phyloP scores from a whole-genome alignment of 1,140 invertebrate genomes.

The Chymomyza costata region DNA sequence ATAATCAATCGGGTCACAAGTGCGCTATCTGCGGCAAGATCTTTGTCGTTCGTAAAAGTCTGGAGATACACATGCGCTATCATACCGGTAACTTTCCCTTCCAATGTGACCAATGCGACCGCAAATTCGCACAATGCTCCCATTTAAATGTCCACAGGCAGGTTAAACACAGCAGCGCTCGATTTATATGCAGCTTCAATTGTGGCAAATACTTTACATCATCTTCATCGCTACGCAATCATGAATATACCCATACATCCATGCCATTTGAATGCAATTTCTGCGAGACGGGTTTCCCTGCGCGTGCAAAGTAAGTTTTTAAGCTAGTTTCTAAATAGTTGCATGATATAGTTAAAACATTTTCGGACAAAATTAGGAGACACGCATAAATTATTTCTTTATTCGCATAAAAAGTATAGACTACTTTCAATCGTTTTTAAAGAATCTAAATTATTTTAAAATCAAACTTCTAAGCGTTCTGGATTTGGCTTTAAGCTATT shows the following conservation, averaged over 20 bases:
- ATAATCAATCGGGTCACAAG: constrained; percentile 14
- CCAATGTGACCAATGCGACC: constrained; percentile 84
- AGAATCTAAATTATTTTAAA: too few species aligned
- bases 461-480: too few species aligned
- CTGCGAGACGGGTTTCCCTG: constrained; percentile 45
- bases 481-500: too few species aligned
- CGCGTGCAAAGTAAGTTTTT: constrained; percentile 45
- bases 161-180: constrained; percentile 39
- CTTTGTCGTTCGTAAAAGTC: constrained; percentile 76
- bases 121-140: constrained; percentile 83
- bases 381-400: too few species aligned
- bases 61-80: constrained; percentile 80
- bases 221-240: constrained; percentile 40
- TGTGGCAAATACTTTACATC: constrained; percentile 51
- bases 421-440: too few species aligned
- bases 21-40: constrained; percentile 76
- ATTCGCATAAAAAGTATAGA: too few species aligned
- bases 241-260: constrained; percentile 41
- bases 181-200: constrained; percentile 40
- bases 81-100: constrained; percentile 81
- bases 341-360: not conserved
- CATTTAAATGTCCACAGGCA: constrained; percentile 46
- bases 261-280: constrained; percentile 56
- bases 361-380: too few species aligned
- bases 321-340: not conserved